Base-by-base conservation (phyloP, 2,888 invertebrate species). In the Athrips mouffetella region DNA sequence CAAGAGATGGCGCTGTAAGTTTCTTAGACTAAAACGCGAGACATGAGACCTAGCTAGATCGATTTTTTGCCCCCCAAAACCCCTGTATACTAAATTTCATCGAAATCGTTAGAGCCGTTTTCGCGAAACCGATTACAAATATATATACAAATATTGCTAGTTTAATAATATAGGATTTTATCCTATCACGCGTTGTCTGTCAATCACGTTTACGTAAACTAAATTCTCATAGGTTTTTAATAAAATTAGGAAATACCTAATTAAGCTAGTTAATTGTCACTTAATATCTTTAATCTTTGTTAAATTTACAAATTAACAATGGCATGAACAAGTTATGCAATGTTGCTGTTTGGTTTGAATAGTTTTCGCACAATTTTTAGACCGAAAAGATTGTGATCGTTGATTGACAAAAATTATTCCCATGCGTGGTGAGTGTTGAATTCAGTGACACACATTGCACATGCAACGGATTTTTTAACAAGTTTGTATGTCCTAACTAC, bases 381-480 rank as follows among this genome's bases (percentile, higher is more conserved):
- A 52, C 37, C 51, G 55, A 54, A 57, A 57, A 57, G 57, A 57
- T 61, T 48, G 51, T 47, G 49, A 58, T 55, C 50, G 47, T 21
- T 21, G 50, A 44, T 44, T 31, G 31, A 13, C 10, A 50, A 44
- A 48, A 44, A 29, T 35, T 47, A 47, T 60, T 60, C 60, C 54
- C 60, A 60, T 56, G 58, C 31, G 49, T 21, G 10, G n/a, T 6
- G 2, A 2, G 21, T 10, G 10, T 10, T 20, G 37, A 8, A 37
- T 37, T 37, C 21, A 18, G 16, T 20, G 37, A 21, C 20, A 20
- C 21, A 21, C 37, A 21, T 21, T 37, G 11, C 3, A n/a, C 20
- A 21, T 37, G 37, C 37, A 37, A 4, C 21, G n/a, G 7, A 8
- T 35, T 15, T 33, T 15, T 15, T 15, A 5, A 5, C 31, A 5